Conservation (phyloP, 2,888 invertebrate genomes). For the Trimorus sp. region DNA sequence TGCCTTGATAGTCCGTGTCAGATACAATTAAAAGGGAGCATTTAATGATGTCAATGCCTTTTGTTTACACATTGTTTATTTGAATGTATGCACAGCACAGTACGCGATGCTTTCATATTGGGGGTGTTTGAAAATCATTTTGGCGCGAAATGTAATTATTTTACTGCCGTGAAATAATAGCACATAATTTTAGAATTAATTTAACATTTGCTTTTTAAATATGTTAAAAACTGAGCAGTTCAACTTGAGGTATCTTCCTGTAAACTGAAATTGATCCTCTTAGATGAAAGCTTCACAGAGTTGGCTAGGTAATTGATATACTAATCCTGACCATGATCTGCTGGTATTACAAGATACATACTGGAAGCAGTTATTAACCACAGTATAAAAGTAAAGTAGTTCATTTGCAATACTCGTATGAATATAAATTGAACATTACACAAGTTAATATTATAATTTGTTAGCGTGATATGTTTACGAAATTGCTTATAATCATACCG, state of each 20-base stretch:
- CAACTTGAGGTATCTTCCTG: too few relatives aligned
- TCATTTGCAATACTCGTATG: conserved; percentile 36
- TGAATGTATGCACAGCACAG: not conserved
- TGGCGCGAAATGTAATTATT: too few relatives aligned
- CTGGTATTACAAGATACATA: too few relatives aligned
- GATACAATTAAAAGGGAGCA: not conserved
- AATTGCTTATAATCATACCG: conserved; percentile 32
- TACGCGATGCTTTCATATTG: too few relatives aligned
- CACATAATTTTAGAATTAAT: too few relatives aligned
- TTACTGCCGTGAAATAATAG: too few relatives aligned
- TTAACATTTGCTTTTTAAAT: too few relatives aligned
- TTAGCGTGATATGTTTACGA: conserved; percentile 48
- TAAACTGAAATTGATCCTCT: too few relatives aligned
- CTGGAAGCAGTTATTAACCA: not conserved
- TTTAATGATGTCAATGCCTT: conserved; percentile 6
- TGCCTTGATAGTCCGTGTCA: not conserved
- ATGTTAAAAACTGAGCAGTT: too few relatives aligned
- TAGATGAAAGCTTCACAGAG: too few relatives aligned
- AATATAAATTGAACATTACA: conserved; percentile 51
- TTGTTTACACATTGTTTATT: conserved; percentile 29
- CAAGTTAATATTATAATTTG: conserved; percentile 38
- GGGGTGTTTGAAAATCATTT: too few relatives aligned
- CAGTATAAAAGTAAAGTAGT: conserved; percentile 38
- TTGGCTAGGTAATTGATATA: not conserved
- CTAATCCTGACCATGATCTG: not conserved